Conservation (phyloP, 2,797 vertebrate genomes). For the Gastrophryne carolinensis region DNA sequence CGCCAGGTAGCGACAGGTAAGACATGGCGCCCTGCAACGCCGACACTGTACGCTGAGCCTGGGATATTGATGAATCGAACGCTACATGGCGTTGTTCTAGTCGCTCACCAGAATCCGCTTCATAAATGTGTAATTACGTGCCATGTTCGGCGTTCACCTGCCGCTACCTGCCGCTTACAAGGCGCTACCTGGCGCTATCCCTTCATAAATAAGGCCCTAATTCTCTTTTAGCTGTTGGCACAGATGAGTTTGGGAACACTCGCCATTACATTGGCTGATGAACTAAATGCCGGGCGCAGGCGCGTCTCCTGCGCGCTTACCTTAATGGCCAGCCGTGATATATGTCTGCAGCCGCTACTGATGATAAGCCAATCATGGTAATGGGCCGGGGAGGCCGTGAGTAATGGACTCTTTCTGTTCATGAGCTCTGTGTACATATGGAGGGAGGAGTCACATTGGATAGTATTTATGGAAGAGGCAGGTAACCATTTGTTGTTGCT, state of each 20-base stretch:
- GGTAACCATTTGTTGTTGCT: conserved; percentile 24
- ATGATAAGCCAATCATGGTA: conserved; percentile 37
- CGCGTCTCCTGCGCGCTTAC: background rate
- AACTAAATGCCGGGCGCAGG: background rate
- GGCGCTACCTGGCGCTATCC: no score
- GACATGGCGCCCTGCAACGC: no score
- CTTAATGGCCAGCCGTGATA: conserved; percentile 23
- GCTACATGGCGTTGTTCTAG: no score
- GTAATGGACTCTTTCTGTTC: conserved; percentile 58
- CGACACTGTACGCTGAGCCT: no score
- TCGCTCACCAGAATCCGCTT: no score
- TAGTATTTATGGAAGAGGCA: background rate
- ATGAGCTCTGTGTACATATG: conserved; percentile 59
- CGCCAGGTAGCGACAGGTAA: no score
- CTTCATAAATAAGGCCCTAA: no score
- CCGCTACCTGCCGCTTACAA: no score
- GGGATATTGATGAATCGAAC: no score
- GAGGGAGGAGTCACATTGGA: background rate
- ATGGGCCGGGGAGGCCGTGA: conserved; percentile 37
- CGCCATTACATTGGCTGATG: background rate
- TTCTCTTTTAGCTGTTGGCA: background rate
- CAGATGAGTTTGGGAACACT: background rate
- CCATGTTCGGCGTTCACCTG: no score
- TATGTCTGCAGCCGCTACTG: conserved; percentile 13
- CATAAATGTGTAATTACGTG: no score